Conservation (phyloP, 2,113 vertebrate genomes). For the Toxotes jaculatrix region DNA sequence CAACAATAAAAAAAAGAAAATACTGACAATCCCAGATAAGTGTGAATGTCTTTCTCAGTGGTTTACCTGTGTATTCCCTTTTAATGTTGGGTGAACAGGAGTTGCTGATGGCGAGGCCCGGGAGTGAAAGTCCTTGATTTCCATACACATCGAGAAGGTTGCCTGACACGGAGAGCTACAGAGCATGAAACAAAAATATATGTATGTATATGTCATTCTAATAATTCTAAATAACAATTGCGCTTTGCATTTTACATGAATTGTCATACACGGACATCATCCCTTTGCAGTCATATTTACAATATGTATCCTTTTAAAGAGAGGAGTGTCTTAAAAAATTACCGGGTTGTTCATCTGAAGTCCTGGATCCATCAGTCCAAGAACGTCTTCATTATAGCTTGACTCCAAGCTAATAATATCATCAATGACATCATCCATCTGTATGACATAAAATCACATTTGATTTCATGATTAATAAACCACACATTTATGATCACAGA, state of each 20-base stretch:
- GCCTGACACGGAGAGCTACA: conserved; percentile 83
- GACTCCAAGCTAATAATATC: conserved; percentile 95
- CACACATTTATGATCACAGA: background rate
- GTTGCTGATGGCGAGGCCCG: conserved; percentile 86
- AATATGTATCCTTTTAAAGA: background rate
- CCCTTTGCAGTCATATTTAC: background rate
- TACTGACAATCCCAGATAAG: background rate
- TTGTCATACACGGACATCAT: background rate
- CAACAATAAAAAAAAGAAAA: background rate
- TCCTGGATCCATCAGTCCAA: conserved; percentile 87
- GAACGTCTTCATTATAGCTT: conserved; percentile 92
- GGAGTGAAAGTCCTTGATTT: conserved; percentile 81
- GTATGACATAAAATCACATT: conserved; percentile 11
- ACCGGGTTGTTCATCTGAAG: conserved; percentile 90
- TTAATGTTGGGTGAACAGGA: conserved; percentile 90
- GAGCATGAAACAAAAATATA: conserved; percentile 2
- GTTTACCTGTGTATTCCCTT: conserved; percentile 87
- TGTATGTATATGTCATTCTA: background rate
- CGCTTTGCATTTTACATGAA: background rate
- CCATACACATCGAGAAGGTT: conserved; percentile 89
- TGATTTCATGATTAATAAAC: background rate
- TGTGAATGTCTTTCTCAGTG: background rate
- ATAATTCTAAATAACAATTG: background rate
- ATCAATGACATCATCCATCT: conserved; percentile 95
- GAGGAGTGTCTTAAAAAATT: background rate